Percentiles rank a stretch among this genome's conserved stretches.
These are phyloP conservation scores for Rhabdomys dilectus DNA, from an alignment of 2,113 vertebrate species.

Conservation along the genomic window DNA sequence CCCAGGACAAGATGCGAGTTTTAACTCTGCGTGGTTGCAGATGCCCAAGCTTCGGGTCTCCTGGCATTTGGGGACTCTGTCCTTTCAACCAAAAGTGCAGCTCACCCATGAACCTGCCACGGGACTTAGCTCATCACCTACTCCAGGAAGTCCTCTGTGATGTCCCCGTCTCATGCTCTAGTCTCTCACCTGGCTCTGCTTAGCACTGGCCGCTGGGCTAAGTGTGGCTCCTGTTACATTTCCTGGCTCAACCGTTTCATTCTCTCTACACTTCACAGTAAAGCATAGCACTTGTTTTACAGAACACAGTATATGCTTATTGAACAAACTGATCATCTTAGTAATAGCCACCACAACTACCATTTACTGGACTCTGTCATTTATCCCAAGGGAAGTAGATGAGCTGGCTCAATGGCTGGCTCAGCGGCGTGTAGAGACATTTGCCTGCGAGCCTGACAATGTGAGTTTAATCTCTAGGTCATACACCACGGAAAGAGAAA, in stretches of 20 bases:
- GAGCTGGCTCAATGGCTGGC: not conserved
- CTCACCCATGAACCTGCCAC: not conserved
- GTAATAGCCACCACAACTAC: not conserved
- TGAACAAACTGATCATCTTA: not conserved
- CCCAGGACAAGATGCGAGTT: not conserved
- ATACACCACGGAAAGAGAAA: not conserved
- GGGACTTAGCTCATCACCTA: not conserved
- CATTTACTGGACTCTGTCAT: not conserved
- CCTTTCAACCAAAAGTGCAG: not conserved
- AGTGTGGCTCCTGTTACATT: not conserved
- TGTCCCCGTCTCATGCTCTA: not conserved
- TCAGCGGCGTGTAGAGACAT: not conserved
- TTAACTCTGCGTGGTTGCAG: not conserved
- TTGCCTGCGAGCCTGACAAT: not conserved
- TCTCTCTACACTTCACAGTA: not conserved
- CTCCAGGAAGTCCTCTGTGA: slow-evolving; percentile 7
- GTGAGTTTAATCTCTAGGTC: not conserved
- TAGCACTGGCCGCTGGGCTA: no score
- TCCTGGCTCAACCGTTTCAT: not conserved
- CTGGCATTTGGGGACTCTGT: not conserved
- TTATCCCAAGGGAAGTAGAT: not conserved
- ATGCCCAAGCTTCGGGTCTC: not conserved
- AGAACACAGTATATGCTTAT: not conserved
- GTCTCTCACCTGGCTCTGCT: not conserved
- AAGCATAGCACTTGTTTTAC: not conserved